A percentile compares a stretch with the other conserved stretches of the same genome.
These are phyloP conservation scores for Tenebrio molitor DNA, from an alignment of 1,140 invertebrate species.

Conservation along the genomic window DNA sequence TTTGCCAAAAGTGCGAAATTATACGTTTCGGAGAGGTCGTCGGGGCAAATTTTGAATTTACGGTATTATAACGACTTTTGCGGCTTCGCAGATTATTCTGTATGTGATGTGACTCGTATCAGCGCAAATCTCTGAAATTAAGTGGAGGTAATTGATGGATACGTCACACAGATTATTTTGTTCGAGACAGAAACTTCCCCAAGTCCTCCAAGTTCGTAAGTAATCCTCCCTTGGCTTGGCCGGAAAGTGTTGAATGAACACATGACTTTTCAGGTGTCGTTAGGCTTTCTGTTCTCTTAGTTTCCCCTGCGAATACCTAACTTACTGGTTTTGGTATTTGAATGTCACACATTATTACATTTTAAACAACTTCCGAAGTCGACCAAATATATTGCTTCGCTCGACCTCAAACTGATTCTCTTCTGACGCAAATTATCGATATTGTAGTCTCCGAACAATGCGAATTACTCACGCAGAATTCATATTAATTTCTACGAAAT, in stretches of 20 bases:
- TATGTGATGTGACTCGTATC: neutral
- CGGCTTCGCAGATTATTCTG: too few relatives aligned
- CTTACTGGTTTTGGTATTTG: conserved; percentile 33
- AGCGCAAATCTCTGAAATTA: neutral
- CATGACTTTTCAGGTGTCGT: conserved; percentile 31
- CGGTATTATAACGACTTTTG: too few relatives aligned
- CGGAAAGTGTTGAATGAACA: conserved; percentile 37
- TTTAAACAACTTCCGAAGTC: conserved; percentile 26
- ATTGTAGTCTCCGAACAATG: neutral
- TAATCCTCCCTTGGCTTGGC: conserved; percentile 19
- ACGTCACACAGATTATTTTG: conserved; percentile 16
- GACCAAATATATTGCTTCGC: conserved; percentile 14
- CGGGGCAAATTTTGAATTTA: too few relatives aligned
- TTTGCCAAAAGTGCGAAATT: neutral
- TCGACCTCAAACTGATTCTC: neutral
- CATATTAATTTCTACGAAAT: neutral
- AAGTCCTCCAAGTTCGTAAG: conserved; percentile 19
- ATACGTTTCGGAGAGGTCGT: too few relatives aligned
- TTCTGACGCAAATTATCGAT: conserved; percentile 11
- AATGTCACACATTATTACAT: conserved; percentile 39
- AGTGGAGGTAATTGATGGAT: conserved; percentile 33
- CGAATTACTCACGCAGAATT: conserved; percentile 1
- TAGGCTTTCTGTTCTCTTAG: conserved; percentile 33
- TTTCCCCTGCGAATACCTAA: conserved; percentile 35
- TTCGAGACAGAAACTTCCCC: neutral